Evolutionary conservation across 2,113 vertebrate genomes (phyloP).

Genomic region (Kobus ellipsiprymnus): DNA sequence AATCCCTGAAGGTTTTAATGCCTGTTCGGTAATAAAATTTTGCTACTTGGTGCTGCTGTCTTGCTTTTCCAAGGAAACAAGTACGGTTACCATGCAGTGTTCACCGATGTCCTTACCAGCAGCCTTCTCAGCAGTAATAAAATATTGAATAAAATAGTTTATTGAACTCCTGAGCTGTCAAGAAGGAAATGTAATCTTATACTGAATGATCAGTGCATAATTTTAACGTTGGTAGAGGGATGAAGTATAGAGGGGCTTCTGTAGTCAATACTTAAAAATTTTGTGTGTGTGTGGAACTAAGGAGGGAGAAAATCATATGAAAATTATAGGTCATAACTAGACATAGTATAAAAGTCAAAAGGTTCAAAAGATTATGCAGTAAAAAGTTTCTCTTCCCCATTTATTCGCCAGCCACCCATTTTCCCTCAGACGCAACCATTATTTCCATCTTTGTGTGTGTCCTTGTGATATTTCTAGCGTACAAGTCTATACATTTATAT

Average conservation of each 20-base stretch:
- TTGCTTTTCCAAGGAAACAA: not conserved
- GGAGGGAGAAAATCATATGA: not conserved
- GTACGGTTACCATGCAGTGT: not conserved
- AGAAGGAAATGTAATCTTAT: not conserved
- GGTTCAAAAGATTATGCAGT: conserved; percentile 6
- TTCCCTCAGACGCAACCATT: not conserved
- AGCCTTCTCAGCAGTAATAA: not conserved
- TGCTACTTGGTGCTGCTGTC: not conserved
- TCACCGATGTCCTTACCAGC: not conserved
- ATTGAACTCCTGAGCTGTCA: conserved; percentile 19
- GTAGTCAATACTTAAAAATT: not conserved
- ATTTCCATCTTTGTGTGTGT: not conserved
- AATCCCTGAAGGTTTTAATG: not conserved
- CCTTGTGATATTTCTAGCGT: not conserved
- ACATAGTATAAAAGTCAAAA: not conserved
- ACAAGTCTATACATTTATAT: not conserved
- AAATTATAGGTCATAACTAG: not conserved
- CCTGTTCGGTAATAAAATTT: not conserved
- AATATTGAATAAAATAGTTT: conserved; percentile 12
- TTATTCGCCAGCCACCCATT: not conserved
- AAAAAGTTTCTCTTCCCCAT: not conserved
- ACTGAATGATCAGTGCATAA: not conserved
- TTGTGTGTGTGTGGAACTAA: not conserved
- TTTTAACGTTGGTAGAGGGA: not conserved
- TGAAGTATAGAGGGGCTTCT: conserved; percentile 20